A percentile compares a stretch with the other conserved stretches of the same genome.
phyloP scores from a whole-genome alignment of 2,888 invertebrate species.

The Thecophora atra region DNA sequence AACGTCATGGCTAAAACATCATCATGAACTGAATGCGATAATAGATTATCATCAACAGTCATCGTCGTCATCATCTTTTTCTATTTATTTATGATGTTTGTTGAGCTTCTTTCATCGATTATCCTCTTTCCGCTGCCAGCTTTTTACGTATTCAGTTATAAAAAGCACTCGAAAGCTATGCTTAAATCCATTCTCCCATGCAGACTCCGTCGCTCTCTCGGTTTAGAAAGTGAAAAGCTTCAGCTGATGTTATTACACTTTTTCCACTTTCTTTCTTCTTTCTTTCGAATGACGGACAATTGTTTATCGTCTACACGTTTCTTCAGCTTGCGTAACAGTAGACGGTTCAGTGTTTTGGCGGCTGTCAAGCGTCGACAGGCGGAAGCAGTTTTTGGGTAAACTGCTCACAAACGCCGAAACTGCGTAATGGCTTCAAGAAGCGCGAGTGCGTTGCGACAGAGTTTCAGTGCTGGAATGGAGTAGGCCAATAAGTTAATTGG shows the following conservation, averaged over 20 bases:
- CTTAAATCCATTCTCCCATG: too few relatives aligned
- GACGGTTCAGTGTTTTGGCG: neutral
- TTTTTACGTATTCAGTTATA: too few relatives aligned
- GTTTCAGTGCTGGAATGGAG: slow-evolving; percentile 48
- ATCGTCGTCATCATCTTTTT: too few relatives aligned
- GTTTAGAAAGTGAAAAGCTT: neutral
- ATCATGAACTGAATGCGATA: too few relatives aligned
- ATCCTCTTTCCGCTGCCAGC: too few relatives aligned
- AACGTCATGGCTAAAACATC: too few relatives aligned
- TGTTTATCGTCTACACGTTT: neutral
- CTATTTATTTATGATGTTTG: too few relatives aligned
- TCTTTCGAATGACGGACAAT: neutral
- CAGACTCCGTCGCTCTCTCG: neutral
- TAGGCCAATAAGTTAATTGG: slow-evolving; percentile 58
- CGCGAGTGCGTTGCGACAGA: neutral
- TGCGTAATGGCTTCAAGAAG: neutral
- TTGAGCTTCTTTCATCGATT: too few relatives aligned
- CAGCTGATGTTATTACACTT: neutral
- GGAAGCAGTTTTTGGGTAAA: slow-evolving; percentile 22
- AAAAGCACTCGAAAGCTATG: too few relatives aligned
- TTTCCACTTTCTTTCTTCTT: neutral
- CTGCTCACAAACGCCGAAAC: neutral
- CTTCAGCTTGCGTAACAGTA: neutral
- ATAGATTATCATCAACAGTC: too few relatives aligned
- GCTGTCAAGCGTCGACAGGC: slow-evolving; percentile 4